phyloP scores from a whole-genome alignment of 1,140 invertebrate genomes.

The Bombus soroeensis region DNA sequence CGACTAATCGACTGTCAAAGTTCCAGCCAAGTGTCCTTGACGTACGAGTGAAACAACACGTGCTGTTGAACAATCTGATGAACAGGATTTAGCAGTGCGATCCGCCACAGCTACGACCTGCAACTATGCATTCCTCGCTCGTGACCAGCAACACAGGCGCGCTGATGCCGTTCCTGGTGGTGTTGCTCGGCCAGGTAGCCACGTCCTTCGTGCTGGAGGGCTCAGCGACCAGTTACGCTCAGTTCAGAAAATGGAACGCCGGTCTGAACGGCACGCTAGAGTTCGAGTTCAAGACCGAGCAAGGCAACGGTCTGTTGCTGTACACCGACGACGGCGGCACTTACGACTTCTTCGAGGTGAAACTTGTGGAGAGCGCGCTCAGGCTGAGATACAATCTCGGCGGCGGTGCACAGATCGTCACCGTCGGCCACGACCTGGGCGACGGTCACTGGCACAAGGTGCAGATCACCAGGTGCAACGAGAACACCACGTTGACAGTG shows the following conservation, averaged over 20 bases:
- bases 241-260: conserved; percentile 95
- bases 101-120: background rate
- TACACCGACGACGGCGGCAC: conserved; percentile 97
- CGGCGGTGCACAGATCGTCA: conserved; percentile 93
- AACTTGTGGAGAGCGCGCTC: conserved; percentile 95
- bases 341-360: conserved; percentile 97
- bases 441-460: conserved; percentile 96
- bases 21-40: background rate
- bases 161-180: conserved; percentile 44
- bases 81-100: background rate
- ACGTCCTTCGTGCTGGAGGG: conserved; percentile 90
- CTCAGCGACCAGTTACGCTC: conserved; percentile 92
- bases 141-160: conserved; percentile 6
- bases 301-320: conserved; percentile 93
- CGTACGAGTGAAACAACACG: background rate
- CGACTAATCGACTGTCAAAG: background rate
- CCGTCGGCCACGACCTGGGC: conserved; percentile 92
- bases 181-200: conserved; percentile 61
- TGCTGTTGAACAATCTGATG: conserved; percentile 33
- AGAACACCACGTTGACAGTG: conserved; percentile 91
- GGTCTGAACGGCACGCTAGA: conserved; percentile 93
- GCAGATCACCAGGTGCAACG: conserved; percentile 87
- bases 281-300: conserved; percentile 95
- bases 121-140: conserved; percentile 54
- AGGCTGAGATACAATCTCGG: conserved; percentile 93